Evolutionary conservation across 2,888 invertebrate species (phyloP).

Genomic region (Torymus auratus): DNA sequence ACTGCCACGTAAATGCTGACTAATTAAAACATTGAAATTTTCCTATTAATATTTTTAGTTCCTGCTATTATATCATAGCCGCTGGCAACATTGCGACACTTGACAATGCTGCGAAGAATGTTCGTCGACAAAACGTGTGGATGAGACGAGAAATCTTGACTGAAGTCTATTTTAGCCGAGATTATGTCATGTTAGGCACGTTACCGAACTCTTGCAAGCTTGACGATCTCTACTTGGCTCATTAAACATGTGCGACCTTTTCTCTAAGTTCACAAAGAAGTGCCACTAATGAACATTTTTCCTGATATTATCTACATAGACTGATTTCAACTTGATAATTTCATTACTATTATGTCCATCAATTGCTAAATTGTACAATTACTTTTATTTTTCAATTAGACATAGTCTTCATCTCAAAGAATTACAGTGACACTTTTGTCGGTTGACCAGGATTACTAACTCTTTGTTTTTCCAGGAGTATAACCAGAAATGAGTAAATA

Average conservation of each 20-base stretch:
- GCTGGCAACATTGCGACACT: constrained; percentile 24
- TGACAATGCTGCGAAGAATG: constrained; percentile 21
- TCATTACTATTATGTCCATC: too few relatives aligned
- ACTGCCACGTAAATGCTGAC: too few relatives aligned
- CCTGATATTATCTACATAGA: background rate
- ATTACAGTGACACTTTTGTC: too few relatives aligned
- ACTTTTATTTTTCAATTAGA: background rate
- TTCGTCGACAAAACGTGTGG: constrained; percentile 49
- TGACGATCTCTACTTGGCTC: constrained; percentile 70
- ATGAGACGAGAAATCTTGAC: constrained; percentile 64
- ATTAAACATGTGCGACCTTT: constrained; percentile 74
- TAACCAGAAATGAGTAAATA: too few relatives aligned
- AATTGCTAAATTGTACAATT: too few relatives aligned
- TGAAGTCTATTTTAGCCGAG: constrained; percentile 75
- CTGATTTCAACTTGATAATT: too few relatives aligned
- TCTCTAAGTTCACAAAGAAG: constrained; percentile 42
- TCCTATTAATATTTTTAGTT: background rate
- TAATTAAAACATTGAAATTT: background rate
- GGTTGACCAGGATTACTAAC: too few relatives aligned
- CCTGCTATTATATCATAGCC: background rate
- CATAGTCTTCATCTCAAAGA: too few relatives aligned
- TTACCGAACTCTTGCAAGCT: constrained; percentile 68
- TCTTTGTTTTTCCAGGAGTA: too few relatives aligned
- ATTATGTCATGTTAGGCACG: constrained; percentile 77
- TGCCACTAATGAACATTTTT: background rate